Conservation (phyloP, 2,888 invertebrate genomes). For the Idaea biselata region DNA sequence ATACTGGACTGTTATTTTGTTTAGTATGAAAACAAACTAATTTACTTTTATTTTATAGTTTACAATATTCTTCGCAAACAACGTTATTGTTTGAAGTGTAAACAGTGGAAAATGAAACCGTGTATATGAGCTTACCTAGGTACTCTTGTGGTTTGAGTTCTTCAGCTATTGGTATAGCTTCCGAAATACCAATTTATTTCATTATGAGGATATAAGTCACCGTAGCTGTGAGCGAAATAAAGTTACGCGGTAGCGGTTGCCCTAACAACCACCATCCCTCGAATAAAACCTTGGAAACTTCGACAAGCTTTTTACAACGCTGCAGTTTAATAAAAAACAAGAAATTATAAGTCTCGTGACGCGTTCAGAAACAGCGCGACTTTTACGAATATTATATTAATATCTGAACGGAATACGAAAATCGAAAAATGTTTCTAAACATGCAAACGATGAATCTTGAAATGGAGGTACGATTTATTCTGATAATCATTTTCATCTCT, state of each 20-base stretch:
- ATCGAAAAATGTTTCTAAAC: constrained; percentile 23
- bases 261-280: constrained; percentile 42
- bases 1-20: constrained; percentile 55
- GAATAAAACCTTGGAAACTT: constrained; percentile 58
- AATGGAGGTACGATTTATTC: neutral
- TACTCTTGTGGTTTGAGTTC: neutral
- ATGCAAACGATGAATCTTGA: neutral
- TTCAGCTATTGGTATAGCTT: constrained; percentile 12
- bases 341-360: constrained; percentile 40
- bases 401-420: constrained; percentile 27
- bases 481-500: neutral
- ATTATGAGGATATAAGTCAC: constrained; percentile 58
- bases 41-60: constrained; percentile 28
- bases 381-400: constrained; percentile 28
- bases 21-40: constrained; percentile 51
- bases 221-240: constrained; percentile 55
- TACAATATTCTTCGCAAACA: constrained; percentile 15
- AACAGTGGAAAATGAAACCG: neutral
- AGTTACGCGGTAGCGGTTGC: constrained; percentile 52
- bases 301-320: constrained; percentile 52
- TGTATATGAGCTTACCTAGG: neutral
- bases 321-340: constrained; percentile 50
- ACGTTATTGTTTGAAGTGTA: constrained; percentile 2
- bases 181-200: constrained; percentile 57
- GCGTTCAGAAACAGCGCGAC: constrained; percentile 34